Evolutionary conservation across 2,888 invertebrate genomes (phyloP).

Genomic region (Lypha dubia): DNA sequence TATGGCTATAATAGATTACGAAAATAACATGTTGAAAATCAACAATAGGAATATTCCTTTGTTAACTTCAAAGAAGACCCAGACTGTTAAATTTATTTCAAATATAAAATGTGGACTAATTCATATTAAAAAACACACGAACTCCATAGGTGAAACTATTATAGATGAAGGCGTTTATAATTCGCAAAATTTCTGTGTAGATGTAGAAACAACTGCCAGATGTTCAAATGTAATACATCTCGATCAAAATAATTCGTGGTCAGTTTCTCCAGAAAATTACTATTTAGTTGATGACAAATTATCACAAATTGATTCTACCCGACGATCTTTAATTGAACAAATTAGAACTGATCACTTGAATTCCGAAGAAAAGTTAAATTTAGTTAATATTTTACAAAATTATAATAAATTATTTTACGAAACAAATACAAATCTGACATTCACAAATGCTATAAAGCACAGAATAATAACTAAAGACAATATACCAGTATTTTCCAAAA

Average conservation of each 20-base stretch:
- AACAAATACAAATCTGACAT: constrained; percentile 45
- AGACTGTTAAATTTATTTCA: constrained; percentile 1
- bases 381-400: not conserved
- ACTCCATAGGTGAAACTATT: constrained; percentile 5
- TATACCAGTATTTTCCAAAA: constrained; percentile 38
- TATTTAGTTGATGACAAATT: constrained; percentile 16
- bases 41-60: constrained; percentile 9
- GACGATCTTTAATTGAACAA: constrained; percentile 2
- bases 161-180: constrained; percentile 16
- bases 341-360: constrained; percentile 31
- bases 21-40: constrained; percentile 16
- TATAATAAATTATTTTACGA: constrained; percentile 24
- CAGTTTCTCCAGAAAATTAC: constrained; percentile 27
- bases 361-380: constrained; percentile 10
- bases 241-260: constrained; percentile 9
- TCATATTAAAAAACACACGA: not conserved
- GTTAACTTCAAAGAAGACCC: not conserved
- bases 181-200: constrained; percentile 18
- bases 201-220: not conserved
- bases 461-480: constrained; percentile 52
- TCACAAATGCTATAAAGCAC: constrained; percentile 64
- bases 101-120: constrained; percentile 6
- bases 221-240: constrained; percentile 32
- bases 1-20: constrained; percentile 38
- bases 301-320: not conserved